Percentiles rank a stretch among this genome's conserved stretches.
Evolutionary conservation across 2,888 invertebrate species (phyloP).

Genomic region (Drosophila stalkeri): DNA sequence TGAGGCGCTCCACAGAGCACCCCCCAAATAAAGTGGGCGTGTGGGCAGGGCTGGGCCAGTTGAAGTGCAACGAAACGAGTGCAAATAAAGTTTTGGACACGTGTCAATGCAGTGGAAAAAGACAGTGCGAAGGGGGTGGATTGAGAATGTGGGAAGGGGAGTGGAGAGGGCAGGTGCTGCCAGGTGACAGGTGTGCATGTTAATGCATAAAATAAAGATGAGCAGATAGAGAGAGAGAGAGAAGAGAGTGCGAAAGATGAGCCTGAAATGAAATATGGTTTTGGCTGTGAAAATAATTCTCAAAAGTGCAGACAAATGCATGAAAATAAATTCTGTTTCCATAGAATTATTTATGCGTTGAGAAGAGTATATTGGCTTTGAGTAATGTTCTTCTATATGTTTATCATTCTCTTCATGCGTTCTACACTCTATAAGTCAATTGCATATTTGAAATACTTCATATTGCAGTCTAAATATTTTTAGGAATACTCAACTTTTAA

Average conservation of each 20-base stretch:
- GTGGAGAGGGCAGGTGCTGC: neutral
- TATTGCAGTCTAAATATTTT: neutral
- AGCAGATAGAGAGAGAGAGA: neutral
- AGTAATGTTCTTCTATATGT: neutral
- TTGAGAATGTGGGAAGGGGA: neutral
- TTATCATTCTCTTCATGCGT: neutral
- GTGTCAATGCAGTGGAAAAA: constrained; percentile 36
- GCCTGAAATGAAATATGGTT: constrained; percentile 39
- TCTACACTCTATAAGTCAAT: neutral
- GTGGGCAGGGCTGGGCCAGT: neutral
- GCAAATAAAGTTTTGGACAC: constrained; percentile 71
- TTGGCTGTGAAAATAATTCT: constrained; percentile 45
- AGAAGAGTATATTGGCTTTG: neutral
- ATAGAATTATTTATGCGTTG: too few species aligned
- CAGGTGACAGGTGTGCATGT: constrained; percentile 51
- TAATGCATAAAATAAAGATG: constrained; percentile 41
- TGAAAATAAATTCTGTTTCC: constrained; percentile 15
- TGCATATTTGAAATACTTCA: neutral
- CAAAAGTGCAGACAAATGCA: constrained; percentile 40
- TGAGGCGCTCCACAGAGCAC: constrained; percentile 48
- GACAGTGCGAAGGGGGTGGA: too few species aligned
- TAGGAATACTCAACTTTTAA: too few species aligned
- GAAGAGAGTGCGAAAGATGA: neutral
- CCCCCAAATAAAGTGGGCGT: constrained; percentile 10
- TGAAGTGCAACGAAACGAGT: constrained; percentile 30